Base-by-base conservation (phyloP, 37 sponge, comb jelly and placozoan genomes). In the Bolinopsis microptera region DNA sequence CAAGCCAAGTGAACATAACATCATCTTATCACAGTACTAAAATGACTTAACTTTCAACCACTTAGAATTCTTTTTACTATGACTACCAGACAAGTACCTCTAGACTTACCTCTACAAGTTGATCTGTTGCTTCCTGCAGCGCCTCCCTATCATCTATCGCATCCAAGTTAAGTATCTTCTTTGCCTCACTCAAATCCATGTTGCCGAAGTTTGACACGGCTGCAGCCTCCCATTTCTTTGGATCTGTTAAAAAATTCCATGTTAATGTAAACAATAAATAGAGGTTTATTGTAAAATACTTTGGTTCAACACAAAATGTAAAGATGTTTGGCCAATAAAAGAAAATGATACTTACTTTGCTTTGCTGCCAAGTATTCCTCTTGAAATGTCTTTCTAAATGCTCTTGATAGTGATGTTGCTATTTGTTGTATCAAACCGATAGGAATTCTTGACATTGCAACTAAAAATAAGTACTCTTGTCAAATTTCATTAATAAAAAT, bases 371-470 rank as follows among this genome's bases (percentile, higher is more conserved):
- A 1, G 37, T 34, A 80, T 22, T 80, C 82, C 22, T 80, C 82
- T 30, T 80, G 82, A 30, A 80, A 80, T 34, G 82, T 30, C 37
- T 80, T 80, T 80, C 82, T 80, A 33, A 80, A 80, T 18, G 32
- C 30, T 80, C 82, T 27, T 5, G 82, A 35, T 8, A 80, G 32
- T 80, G 82, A 33, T 16, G 82, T 36, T 24, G 37, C 82, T 30
- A 80, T 28, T 30, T 80, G 82, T 8, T 32, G 38, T 5, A 80
- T 0, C 32, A 80, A 80, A 35, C 82, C 82, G 2, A 80, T 5
- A 21, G 82, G 82, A 35, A 35, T 32, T 22, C 82, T 80, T 28
- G n/a, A 26, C 5, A 26, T 61, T 21, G 68, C 18, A 61, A 61
- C 18, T 61, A 61, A 61, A 9, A 21, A 21, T 18, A 61, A 61